A percentile compares a stretch with the other conserved stretches of the same genome.
These are phyloP conservation scores for Drosophila mercatorum DNA, from an alignment of 2,888 invertebrate species.

Conservation along the genomic window DNA sequence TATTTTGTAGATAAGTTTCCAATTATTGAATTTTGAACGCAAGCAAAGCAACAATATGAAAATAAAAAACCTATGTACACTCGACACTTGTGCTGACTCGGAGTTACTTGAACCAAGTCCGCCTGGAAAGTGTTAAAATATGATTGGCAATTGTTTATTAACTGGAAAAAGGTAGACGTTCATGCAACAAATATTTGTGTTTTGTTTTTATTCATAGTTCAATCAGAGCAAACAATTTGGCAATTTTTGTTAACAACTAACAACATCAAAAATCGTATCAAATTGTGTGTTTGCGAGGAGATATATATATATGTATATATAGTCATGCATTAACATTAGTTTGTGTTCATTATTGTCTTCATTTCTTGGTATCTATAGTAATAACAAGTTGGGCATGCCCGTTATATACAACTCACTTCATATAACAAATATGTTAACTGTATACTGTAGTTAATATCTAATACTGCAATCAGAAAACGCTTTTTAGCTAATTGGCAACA, in stretches of 20 bases:
- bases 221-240: slow-evolving; percentile 54
- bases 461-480: slow-evolving; percentile 66
- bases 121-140: slow-evolving; percentile 55
- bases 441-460: slow-evolving; percentile 52
- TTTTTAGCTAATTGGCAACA: slow-evolving; percentile 29
- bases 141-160: not conserved
- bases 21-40: slow-evolving; percentile 63
- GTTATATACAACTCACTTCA: slow-evolving; percentile 61
- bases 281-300: slow-evolving; percentile 68
- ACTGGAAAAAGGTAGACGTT: not conserved
- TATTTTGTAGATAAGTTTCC: slow-evolving; percentile 60
- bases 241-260: slow-evolving; percentile 63
- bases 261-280: slow-evolving; percentile 39
- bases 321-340: slow-evolving; percentile 20
- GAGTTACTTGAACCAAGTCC: slow-evolving; percentile 60
- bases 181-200: slow-evolving; percentile 51
- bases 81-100: slow-evolving; percentile 21
- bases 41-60: slow-evolving; percentile 48
- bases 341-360: slow-evolving; percentile 38
- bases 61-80: slow-evolving; percentile 40
- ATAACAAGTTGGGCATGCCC: slow-evolving; percentile 66
- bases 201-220: slow-evolving; percentile 33
- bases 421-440: slow-evolving; percentile 53
- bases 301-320: slow-evolving; percentile 5
- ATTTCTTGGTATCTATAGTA: slow-evolving; percentile 27